These are phyloP conservation scores for Spondyliosoma cantharus DNA, from an alignment of 2,797 vertebrate genomes.

Conservation along the genomic window DNA sequence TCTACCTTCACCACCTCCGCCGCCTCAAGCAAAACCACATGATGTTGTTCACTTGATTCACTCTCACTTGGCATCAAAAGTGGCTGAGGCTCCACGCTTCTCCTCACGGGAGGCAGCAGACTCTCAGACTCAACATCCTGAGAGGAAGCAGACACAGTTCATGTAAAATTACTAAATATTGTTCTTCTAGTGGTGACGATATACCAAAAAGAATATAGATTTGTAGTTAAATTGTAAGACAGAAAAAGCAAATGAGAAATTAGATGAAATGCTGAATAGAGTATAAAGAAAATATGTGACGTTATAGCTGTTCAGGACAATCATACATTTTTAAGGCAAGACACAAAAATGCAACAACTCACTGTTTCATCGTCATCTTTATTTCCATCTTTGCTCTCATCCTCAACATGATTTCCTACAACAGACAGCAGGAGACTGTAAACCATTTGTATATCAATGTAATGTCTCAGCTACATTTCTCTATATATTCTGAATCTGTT, in stretches of 20 bases:
- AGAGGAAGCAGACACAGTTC: slow-evolving; percentile 2
- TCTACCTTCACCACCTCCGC: neutral
- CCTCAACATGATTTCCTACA: slow-evolving; percentile 15
- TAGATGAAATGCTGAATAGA: neutral
- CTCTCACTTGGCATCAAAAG: neutral
- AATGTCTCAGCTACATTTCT: neutral
- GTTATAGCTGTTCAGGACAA: neutral
- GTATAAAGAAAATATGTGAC: neutral
- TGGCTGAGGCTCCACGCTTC: neutral
- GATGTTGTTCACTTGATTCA: rapidly evolving
- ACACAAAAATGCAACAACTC: slow-evolving; percentile 36
- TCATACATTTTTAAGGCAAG: neutral
- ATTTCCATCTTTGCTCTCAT: neutral
- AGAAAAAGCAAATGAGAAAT: neutral
- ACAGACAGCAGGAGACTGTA: neutral
- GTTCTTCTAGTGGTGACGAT: neutral
- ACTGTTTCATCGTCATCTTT: slow-evolving; percentile 54
- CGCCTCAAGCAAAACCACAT: rapidly evolving
- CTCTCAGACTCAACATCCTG: slow-evolving; percentile 72
- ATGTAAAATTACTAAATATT: neutral
- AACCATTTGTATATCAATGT: neutral
- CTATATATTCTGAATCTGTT: neutral
- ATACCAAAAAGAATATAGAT: neutral
- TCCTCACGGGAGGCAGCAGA: slow-evolving; percentile 40
- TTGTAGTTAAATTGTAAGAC: neutral